phyloP scores from a whole-genome alignment of 92 coral and sea anemone species.

The Epizoanthus scotinus region DNA sequence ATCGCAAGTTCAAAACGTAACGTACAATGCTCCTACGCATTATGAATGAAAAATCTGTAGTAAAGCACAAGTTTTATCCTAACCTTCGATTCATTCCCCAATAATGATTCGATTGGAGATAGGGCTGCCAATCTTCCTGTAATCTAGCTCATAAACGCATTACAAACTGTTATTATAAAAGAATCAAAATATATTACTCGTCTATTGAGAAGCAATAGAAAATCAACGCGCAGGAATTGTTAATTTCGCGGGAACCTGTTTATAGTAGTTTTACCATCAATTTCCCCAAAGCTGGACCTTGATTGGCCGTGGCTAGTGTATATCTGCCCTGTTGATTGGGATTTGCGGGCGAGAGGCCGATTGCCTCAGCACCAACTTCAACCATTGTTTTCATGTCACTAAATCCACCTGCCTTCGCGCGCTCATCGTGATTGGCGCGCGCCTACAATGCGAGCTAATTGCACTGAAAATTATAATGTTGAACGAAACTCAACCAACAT shows the following conservation, averaged over 20 bases:
- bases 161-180: background rate
- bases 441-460: slow-evolving; percentile 78
- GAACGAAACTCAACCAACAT: slow-evolving; percentile 78
- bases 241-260: slow-evolving; percentile 24
- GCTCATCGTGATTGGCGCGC: slow-evolving; percentile 57
- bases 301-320: slow-evolving; percentile 41
- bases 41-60: no score
- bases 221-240: slow-evolving; percentile 8
- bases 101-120: background rate
- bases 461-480: slow-evolving; percentile 75
- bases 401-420: slow-evolving; percentile 69
- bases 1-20: background rate
- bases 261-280: slow-evolving; percentile 12
- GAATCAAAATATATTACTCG: background rate
- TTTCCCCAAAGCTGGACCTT: background rate
- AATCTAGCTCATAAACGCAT: background rate
- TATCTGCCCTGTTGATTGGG: slow-evolving; percentile 61
- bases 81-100: background rate
- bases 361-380: slow-evolving; percentile 77
- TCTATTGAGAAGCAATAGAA: background rate
- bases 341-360: slow-evolving; percentile 76
- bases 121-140: background rate
- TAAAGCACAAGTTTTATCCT: background rate
- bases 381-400: slow-evolving; percentile 69
- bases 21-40: background rate